Evolutionary conservation across 2,113 vertebrate species (phyloP).

Genomic region (Paradoxurus hermaphroditus): DNA sequence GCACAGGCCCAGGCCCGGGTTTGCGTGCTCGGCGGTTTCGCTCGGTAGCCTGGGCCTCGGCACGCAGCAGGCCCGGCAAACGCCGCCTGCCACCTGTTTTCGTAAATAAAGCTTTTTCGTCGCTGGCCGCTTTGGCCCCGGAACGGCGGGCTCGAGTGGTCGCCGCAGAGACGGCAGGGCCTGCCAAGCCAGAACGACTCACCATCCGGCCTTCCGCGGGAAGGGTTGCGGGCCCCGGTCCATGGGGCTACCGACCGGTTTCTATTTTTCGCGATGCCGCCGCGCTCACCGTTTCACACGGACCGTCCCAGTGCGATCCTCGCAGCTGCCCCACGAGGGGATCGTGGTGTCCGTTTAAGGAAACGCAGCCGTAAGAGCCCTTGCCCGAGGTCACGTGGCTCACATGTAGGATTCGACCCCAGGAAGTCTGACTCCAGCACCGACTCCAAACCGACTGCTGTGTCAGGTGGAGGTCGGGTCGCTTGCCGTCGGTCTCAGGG

Average conservation of each 20-base stretch:
- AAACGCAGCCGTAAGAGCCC: neutral
- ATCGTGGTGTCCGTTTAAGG: neutral
- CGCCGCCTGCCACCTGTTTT: neutral
- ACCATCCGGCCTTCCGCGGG: neutral
- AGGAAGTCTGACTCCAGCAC: neutral
- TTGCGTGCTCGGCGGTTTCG: neutral
- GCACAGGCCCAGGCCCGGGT: neutral
- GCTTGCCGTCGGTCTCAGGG: neutral
- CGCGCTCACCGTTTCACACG: neutral
- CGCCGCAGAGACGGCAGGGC: rapidly evolving
- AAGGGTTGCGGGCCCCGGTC: no score
- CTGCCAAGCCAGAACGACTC: neutral
- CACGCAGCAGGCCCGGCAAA: neutral
- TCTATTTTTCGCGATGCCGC: neutral
- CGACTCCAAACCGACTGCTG: no score
- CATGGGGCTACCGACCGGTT: no score
- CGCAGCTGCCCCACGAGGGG: no score
- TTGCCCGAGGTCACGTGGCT: neutral
- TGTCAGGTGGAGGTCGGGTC: neutral
- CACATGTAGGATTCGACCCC: neutral
- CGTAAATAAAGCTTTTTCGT: neutral
- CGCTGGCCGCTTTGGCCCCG: neutral
- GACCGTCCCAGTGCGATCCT: neutral
- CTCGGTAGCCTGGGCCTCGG: neutral
- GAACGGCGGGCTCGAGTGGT: rapidly evolving